Conservation (phyloP, 2,888 invertebrate genomes). For the Spatulosminthurus flaviceps region DNA sequence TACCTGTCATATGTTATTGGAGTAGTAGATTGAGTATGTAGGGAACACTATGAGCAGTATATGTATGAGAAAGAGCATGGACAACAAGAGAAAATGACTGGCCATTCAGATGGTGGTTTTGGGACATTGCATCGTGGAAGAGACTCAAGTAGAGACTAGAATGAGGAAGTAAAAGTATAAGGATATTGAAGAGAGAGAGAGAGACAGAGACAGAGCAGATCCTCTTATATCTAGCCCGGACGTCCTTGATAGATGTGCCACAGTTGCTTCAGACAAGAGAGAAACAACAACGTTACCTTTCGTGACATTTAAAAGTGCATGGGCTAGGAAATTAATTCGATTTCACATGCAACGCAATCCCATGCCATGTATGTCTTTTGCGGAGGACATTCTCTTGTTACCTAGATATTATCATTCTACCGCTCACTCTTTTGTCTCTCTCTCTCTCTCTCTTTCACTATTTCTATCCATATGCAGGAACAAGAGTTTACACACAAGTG, state of each 20-base stretch:
- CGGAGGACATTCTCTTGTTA: neutral
- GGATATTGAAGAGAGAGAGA: too few relatives aligned
- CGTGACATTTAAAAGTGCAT: conserved; percentile 46
- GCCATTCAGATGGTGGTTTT: too few relatives aligned
- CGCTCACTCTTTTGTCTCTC: neutral
- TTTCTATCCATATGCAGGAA: neutral
- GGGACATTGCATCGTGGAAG: too few relatives aligned
- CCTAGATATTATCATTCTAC: neutral
- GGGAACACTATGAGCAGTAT: too few relatives aligned
- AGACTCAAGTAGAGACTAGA: neutral
- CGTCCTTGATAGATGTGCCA: conserved; percentile 1
- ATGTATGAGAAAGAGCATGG: too few relatives aligned
- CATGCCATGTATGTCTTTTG: neutral
- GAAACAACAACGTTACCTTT: neutral
- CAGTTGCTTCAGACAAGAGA: conserved; percentile 18
- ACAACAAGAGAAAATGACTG: too few relatives aligned
- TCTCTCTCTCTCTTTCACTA: neutral
- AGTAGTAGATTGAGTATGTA: too few relatives aligned
- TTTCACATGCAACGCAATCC: conserved; percentile 39
- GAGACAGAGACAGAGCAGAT: neutral
- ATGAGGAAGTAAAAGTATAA: neutral
- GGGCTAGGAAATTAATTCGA: conserved; percentile 34
- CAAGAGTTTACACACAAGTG: too few relatives aligned
- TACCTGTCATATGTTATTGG: too few relatives aligned
- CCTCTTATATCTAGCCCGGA: neutral